These are phyloP conservation scores for Serripes groenlandicus DNA, from an alignment of 2,888 invertebrate genomes.

Conservation along the genomic window DNA sequence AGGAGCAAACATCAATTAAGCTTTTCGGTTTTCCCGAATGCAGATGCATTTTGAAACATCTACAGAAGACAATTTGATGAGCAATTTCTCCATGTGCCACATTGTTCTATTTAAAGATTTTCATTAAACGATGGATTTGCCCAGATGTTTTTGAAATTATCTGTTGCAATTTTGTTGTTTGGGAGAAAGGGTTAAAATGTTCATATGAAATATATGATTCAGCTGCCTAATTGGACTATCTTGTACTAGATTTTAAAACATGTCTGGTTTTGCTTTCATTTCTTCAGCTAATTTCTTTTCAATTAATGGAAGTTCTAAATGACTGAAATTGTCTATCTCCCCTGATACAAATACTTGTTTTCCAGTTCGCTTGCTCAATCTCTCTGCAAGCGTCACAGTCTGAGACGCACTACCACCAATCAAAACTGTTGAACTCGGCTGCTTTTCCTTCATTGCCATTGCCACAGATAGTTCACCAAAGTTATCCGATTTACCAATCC, in stretches of 20 bases:
- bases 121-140: too few relatives aligned
- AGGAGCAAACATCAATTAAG: too few relatives aligned
- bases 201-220: too few relatives aligned
- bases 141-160: too few relatives aligned
- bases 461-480: slow-evolving; percentile 79
- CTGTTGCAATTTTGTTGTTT: too few relatives aligned
- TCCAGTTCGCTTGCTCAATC: slow-evolving; percentile 76
- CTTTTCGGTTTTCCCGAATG: too few relatives aligned
- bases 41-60: too few relatives aligned
- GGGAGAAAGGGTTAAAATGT: too few relatives aligned
- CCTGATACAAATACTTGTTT: slow-evolving; percentile 82
- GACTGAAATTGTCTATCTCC: slow-evolving; percentile 71
- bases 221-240: too few relatives aligned
- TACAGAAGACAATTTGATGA: too few relatives aligned
- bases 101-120: too few relatives aligned
- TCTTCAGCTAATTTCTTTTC: slow-evolving; percentile 78
- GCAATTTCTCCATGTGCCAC: too few relatives aligned
- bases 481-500: slow-evolving; percentile 73
- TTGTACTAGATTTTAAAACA: slow-evolving; percentile 70
- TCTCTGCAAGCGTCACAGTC: slow-evolving; percentile 74
- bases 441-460: slow-evolving; percentile 71
- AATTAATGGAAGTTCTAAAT: slow-evolving; percentile 72
- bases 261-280: slow-evolving; percentile 71
- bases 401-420: slow-evolving; percentile 68
- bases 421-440: slow-evolving; percentile 70